These are phyloP conservation scores for Sebastiscus tertius DNA, from an alignment of 2,797 vertebrate species.

Conservation along the genomic window DNA sequence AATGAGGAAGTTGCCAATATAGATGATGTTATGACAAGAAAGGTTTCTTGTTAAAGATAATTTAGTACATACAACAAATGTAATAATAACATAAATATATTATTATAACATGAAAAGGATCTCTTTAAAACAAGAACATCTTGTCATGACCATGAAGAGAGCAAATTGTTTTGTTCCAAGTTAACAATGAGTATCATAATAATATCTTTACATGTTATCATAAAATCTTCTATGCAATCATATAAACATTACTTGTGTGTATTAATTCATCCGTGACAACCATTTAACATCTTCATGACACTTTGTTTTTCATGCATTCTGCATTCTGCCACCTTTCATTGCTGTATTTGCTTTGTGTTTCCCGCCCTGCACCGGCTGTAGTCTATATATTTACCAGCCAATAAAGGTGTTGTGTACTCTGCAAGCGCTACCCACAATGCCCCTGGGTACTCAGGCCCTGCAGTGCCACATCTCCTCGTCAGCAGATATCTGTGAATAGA, in stretches of 20 bases:
- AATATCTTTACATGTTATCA: not conserved
- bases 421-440: constrained; percentile 47
- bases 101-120: not conserved
- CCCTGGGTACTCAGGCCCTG: constrained; percentile 31
- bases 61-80: no score
- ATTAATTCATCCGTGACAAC: not conserved
- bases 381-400: constrained; percentile 22
- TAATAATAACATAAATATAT: not conserved
- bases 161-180: not conserved
- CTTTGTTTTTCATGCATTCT: not conserved
- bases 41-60: not conserved
- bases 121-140: not conserved
- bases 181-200: not conserved
- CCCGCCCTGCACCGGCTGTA: not conserved
- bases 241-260: not conserved
- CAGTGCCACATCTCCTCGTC: constrained; percentile 33
- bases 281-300: not conserved
- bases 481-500: constrained; percentile 42
- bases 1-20: not conserved
- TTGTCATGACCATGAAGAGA: not conserved
- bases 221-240: not conserved
- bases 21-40: not conserved
- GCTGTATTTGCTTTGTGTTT: not conserved
- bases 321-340: constrained; percentile 13
- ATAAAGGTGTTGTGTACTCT: constrained; percentile 22